Conservation (phyloP, 2,797 vertebrate species). For the Calcarius lapponicus region DNA sequence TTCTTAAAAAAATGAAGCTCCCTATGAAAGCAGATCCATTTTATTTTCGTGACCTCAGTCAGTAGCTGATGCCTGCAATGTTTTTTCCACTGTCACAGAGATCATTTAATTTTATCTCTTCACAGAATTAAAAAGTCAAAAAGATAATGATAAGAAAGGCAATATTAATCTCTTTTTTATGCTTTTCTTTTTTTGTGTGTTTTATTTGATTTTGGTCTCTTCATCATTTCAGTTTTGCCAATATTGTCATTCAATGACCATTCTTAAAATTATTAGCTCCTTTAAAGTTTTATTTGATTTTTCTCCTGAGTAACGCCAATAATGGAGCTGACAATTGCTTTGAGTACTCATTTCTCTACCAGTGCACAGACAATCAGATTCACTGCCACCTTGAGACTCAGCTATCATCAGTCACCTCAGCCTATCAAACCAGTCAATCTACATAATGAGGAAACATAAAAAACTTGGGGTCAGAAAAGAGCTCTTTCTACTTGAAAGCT, state of each 20-base stretch:
- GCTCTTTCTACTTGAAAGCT: slow-evolving; percentile 38
- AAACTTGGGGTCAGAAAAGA: slow-evolving; percentile 28
- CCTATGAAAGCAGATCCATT: not conserved
- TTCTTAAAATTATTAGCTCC: slow-evolving; percentile 52
- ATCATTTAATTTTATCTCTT: slow-evolving; percentile 24
- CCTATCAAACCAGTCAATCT: slow-evolving; percentile 67
- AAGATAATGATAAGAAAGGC: slow-evolving; percentile 7
- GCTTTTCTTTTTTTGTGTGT: not conserved
- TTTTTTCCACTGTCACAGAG: not conserved
- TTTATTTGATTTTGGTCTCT: not conserved
- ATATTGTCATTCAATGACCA: slow-evolving; percentile 29
- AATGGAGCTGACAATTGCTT: slow-evolving; percentile 40
- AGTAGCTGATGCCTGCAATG: not conserved
- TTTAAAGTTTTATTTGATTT: slow-evolving; percentile 59
- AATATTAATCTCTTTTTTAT: not conserved
- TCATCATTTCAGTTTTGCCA: slow-evolving; percentile 8
- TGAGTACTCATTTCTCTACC: slow-evolving; percentile 63
- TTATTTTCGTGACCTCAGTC: not conserved
- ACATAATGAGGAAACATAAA: slow-evolving; percentile 62
- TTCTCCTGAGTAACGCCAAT: slow-evolving; percentile 30
- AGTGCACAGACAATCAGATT: slow-evolving; percentile 60
- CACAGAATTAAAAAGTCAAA: slow-evolving; percentile 22
- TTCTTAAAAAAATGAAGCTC: not conserved
- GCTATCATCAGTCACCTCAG: slow-evolving; percentile 58
- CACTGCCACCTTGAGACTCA: slow-evolving; percentile 39